A percentile compares a stretch with the other conserved stretches of the same genome.
phyloP scores from a whole-genome alignment of 2,888 invertebrate genomes.

The Argyresthia albistria region DNA sequence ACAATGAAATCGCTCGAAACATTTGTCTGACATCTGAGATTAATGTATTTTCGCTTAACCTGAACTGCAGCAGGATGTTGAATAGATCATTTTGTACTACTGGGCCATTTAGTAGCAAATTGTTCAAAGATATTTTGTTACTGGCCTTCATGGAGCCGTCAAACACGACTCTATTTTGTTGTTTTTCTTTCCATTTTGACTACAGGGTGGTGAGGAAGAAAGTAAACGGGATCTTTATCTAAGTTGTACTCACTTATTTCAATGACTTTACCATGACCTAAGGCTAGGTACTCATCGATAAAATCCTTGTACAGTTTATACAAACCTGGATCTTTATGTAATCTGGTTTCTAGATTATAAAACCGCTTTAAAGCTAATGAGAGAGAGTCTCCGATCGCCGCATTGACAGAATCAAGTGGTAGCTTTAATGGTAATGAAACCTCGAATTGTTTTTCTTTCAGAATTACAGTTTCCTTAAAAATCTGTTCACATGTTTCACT shows the following conservation, averaged over 20 bases:
- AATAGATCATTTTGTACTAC: slow-evolving; percentile 12
- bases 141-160: slow-evolving; percentile 5
- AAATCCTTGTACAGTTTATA: slow-evolving; percentile 7
- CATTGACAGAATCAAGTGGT: background rate
- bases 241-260: slow-evolving; percentile 6
- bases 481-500: background rate
- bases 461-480: background rate
- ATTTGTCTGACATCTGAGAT: slow-evolving; percentile 14
- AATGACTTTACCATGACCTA: slow-evolving; percentile 8
- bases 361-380: background rate
- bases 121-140: slow-evolving; percentile 9
- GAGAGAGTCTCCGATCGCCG: background rate
- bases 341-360: background rate
- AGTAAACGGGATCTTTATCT: slow-evolving; percentile 4
- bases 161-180: slow-evolving; percentile 4
- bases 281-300: slow-evolving; percentile 8
- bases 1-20: slow-evolving; percentile 10
- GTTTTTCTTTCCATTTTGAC: slow-evolving; percentile 5
- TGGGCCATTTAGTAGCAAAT: slow-evolving; percentile 8
- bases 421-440: background rate
- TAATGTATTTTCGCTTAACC: slow-evolving; percentile 8
- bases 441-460: background rate
- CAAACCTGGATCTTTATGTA: slow-evolving; percentile 7
- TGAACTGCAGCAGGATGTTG: slow-evolving; percentile 12
- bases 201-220: slow-evolving; percentile 9